Evolutionary conservation across 2,797 vertebrate species (phyloP), one percentile per base, ranked within the genome.

Genomic region (Pogonophryne albipinna): DNA sequence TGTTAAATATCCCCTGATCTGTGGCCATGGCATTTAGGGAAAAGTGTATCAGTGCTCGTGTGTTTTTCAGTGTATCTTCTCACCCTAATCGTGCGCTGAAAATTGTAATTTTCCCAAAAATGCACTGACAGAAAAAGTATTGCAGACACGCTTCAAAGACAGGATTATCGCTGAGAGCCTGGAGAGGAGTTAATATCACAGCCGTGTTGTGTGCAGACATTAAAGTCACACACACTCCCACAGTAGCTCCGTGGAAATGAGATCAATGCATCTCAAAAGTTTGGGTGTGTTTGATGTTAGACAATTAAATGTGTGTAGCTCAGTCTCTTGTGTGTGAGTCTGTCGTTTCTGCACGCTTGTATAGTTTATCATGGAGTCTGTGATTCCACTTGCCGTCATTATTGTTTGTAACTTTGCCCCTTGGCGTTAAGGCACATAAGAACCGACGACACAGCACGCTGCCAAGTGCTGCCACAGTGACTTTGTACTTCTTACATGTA

Each of bases 1-100:
- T 71, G 57, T 80, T 86, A 80, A 83, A 85, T 75, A 77, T n/a
- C 67, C 83, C 78, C 71, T 89, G 84, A 88, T 89, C 80, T 87
- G 79, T 74, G 74, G 84, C 83, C 60, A 17, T 89, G 85, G 64
- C 82, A 89, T 90, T 88, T 88, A 85, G 59, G 60, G 58, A 20
- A 9, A 38, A 42, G 7, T 38, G 65, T 47, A 45, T 82, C 51
- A 49, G 51, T 7, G 42, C 44, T 10, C 23, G 42, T 57, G 76
- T 67, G 56, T 67, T 56, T 27, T 42, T 57, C 52, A 74, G 58
- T 57, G 49, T 62, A 27, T 64, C 51, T 62, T 59, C 16, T 73
- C 38, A 0, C 42, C 19, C 73, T 85, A 85, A 86, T 82, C 20
- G 16, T 0, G 27, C 31, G 38, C 73, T 70, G 53, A 62, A 77